Evolutionary conservation across 2,797 vertebrate species (phyloP).

Genomic region (Tenualosa thibaudeaui): DNA sequence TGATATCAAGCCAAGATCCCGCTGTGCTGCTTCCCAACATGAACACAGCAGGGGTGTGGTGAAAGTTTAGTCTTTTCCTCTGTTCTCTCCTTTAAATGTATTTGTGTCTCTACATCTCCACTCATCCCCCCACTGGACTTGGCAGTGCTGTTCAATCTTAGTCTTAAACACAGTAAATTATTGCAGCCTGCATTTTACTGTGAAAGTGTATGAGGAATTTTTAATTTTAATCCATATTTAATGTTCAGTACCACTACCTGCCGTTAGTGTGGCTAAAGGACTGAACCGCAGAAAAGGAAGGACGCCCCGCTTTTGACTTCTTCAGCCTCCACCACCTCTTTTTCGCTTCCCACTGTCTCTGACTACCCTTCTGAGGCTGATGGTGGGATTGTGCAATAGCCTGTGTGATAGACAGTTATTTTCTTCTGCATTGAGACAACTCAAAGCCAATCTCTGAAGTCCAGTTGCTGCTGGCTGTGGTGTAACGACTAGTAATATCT

Average conservation of each 20-base stretch:
- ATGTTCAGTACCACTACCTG: not conserved
- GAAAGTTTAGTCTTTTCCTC: not conserved
- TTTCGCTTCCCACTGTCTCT: not conserved
- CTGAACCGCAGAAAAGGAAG: not conserved
- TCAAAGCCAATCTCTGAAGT: not conserved
- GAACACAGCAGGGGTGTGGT: slow-evolving; percentile 5
- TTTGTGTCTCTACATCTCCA: not conserved
- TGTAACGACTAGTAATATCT: not conserved
- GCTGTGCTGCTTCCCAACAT: not conserved
- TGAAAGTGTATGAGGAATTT: not conserved
- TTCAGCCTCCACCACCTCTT: not conserved
- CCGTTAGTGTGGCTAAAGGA: not conserved
- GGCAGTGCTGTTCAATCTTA: not conserved
- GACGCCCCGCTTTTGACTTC: not conserved
- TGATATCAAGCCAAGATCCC: not conserved
- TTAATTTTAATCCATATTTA: not conserved
- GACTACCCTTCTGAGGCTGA: not conserved
- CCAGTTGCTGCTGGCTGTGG: not conserved
- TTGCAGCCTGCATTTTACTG: not conserved
- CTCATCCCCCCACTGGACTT: not conserved
- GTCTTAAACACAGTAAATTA: not conserved
- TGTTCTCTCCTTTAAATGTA: not conserved
- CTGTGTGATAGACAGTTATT: not conserved
- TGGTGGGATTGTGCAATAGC: not conserved
- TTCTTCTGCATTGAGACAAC: not conserved